Percentiles rank a stretch among this genome's conserved stretches.
phyloP scores from a whole-genome alignment of 2,113 vertebrate species.

The Pseudorectes ferrugineus region DNA sequence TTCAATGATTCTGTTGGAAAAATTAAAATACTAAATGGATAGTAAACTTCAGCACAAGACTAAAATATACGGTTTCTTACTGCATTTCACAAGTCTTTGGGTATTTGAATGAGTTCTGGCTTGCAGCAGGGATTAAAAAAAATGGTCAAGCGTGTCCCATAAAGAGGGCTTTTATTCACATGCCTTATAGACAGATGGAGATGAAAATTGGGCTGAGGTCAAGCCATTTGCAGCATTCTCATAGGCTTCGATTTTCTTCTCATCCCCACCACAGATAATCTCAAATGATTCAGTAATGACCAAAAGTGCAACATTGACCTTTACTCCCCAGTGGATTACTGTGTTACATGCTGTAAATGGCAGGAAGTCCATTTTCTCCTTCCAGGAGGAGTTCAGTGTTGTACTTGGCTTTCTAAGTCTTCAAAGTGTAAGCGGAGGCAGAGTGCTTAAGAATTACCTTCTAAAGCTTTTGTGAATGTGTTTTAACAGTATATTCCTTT shows the following conservation, averaged over 20 bases:
- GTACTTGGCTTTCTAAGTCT: constrained; percentile 36
- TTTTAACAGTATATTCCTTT: neutral
- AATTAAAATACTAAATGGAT: neutral
- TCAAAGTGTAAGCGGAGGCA: constrained; percentile 31
- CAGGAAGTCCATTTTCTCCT: constrained; percentile 72
- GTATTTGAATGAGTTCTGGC: constrained; percentile 59
- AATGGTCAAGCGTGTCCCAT: constrained; percentile 2
- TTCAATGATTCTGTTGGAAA: neutral
- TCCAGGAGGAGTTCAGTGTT: constrained; percentile 50
- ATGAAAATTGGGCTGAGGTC: constrained; percentile 76
- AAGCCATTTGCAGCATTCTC: constrained; percentile 75
- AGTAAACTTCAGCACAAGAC: neutral
- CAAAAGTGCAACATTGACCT: constrained; percentile 77
- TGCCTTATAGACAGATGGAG: constrained; percentile 71
- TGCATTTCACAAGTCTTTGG: neutral
- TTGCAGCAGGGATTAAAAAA: constrained; percentile 45
- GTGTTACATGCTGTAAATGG: constrained; percentile 73
- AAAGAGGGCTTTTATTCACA: constrained; percentile 60
- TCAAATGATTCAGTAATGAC: constrained; percentile 80
- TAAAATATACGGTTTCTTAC: neutral
- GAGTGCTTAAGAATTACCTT: constrained; percentile 37
- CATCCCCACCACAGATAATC: constrained; percentile 69
- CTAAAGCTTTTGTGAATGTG: constrained; percentile 50
- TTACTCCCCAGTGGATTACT: constrained; percentile 73
- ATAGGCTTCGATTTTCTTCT: constrained; percentile 75